phyloP scores from a whole-genome alignment of 2,797 vertebrate genomes.

The Enteromius thamalakanensis region DNA sequence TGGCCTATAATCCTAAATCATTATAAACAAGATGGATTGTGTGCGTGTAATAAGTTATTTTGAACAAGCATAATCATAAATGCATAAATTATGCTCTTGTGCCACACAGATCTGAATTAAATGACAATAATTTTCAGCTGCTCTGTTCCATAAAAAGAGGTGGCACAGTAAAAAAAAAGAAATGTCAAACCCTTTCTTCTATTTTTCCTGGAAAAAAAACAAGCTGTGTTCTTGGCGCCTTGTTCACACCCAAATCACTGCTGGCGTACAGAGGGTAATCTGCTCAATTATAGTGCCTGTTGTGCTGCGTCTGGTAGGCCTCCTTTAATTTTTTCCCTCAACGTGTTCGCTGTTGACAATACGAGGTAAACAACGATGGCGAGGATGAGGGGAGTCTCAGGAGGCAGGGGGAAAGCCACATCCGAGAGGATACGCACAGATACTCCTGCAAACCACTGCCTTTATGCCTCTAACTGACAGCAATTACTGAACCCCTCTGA shows the following conservation, averaged over 20 bases:
- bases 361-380: constrained; percentile 78
- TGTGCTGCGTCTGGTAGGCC: constrained; percentile 72
- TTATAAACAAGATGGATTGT: constrained; percentile 8
- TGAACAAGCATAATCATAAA: constrained; percentile 10
- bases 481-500: constrained; percentile 77
- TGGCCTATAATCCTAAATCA: not conserved
- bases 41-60: constrained; percentile 19
- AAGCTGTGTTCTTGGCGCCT: constrained; percentile 66
- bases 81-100: constrained; percentile 9
- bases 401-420: constrained; percentile 78
- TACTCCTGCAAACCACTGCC: constrained; percentile 59
- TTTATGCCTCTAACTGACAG: constrained; percentile 79
- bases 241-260: constrained; percentile 72
- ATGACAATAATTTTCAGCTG: constrained; percentile 57
- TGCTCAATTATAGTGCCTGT: constrained; percentile 80
- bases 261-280: constrained; percentile 78
- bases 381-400: constrained; percentile 75
- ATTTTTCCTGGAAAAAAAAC: constrained; percentile 62
- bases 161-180: constrained; percentile 68
- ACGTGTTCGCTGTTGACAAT: constrained; percentile 77
- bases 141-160: constrained; percentile 67
- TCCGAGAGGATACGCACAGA: constrained; percentile 54
- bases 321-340: constrained; percentile 68
- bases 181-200: constrained; percentile 72
- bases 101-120: constrained; percentile 9